Conservation (phyloP, 1,140 invertebrate genomes). For the Leucophenga varia region DNA sequence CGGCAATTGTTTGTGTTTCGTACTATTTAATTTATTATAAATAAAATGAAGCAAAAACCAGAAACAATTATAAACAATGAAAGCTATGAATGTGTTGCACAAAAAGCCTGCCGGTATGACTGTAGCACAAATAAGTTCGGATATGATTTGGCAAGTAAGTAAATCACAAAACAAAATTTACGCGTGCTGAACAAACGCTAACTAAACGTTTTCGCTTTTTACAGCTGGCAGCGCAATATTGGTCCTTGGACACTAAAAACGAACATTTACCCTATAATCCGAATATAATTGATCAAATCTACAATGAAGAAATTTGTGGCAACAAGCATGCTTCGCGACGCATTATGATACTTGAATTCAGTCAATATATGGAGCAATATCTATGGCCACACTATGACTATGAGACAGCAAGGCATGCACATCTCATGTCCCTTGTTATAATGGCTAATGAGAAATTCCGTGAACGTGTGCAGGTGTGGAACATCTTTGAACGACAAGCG, state of each 20-base stretch:
- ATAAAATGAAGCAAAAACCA: too few relatives aligned
- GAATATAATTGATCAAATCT: conserved; percentile 78
- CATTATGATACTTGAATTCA: conserved; percentile 96
- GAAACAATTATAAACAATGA: too few relatives aligned
- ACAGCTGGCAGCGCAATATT: conserved; percentile 84
- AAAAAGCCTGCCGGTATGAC: conserved; percentile 62
- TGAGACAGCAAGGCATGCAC: conserved; percentile 68
- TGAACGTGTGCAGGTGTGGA: conserved; percentile 96
- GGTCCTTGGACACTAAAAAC: conserved; percentile 76
- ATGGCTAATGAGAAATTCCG: conserved; percentile 99
- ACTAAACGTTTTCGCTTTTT: conserved; percentile 29
- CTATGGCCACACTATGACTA: conserved; percentile 93
- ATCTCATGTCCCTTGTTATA: conserved; percentile 92
- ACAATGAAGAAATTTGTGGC: conserved; percentile 75
- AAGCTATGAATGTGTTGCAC: too few relatives aligned
- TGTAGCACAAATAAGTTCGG: conserved; percentile 78
- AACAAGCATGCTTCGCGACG: conserved; percentile 76
- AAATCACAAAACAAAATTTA: background rate
- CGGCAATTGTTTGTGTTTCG: too few relatives aligned
- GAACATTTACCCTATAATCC: conserved; percentile 70
- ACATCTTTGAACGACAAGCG: conserved; percentile 80
- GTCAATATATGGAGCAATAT: conserved; percentile 96
- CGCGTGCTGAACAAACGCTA: too few relatives aligned
- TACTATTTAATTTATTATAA: too few relatives aligned
- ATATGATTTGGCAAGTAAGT: conserved; percentile 50